Evolutionary conservation across 2,113 vertebrate genomes (phyloP), one percentile per base, ranked within the genome.

Genomic region (Siphamia tubifer): DNA sequence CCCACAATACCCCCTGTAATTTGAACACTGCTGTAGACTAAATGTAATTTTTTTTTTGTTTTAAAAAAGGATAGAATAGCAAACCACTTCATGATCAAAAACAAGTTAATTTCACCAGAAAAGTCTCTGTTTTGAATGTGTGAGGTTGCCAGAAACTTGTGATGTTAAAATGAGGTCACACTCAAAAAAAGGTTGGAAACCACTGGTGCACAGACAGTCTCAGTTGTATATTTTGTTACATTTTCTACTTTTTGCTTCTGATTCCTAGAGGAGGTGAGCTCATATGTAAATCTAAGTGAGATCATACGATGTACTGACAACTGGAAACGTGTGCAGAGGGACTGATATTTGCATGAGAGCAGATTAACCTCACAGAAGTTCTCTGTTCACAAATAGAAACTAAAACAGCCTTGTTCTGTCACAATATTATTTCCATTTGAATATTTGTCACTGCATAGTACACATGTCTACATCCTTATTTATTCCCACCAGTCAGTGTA

Each of bases 311-410:
- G 58, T 30, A 30, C 62, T 20, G 28, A 64, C 19, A 69, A 20
- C 45, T 38, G 40, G 47, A 55, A 72, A 77, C 48, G 35, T 48
- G 5, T 34, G 31, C 31, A 10, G 63, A 42, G 12, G 20, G 35
- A 8, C 21, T 47, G 3, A 10, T 44, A 90, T 92, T 92, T 91
- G 86, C 85, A 86, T 87, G 47, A 15, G 55, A 58, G 52, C 23
- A 25, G 39, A 40, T 11, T 36, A 38, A 68, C 66, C 56, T 79
- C 47, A 86, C 45, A 86, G 62, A 61, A 66, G 30, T 39, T 31
- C 30, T 64, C 56, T 86, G 58, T 79, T 72, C 20, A 23, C 1
- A 6, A 8, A 11, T 27, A 27, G 62, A 47, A 9, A 5, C 2
- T 54, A 61, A 54, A 65, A 21, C 19, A 28, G 9, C 10, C 24